Conservation (phyloP, 35 echinoderm and acorn worm genomes). For the Amphiura filiformis region DNA sequence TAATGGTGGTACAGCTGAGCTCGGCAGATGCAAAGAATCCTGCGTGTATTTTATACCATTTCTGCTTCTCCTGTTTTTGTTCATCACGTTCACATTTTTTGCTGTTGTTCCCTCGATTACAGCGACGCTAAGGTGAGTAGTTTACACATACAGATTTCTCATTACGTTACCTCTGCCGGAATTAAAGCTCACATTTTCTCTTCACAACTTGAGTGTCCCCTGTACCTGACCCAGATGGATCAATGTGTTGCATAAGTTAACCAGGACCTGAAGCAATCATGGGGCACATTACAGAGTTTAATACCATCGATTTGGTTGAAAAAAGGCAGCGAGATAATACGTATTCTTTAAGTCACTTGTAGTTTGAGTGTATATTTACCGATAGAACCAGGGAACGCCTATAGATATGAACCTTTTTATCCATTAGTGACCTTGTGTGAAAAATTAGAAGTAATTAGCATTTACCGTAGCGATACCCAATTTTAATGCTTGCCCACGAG, state of each 20-base stretch:
- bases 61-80: constrained; percentile 25
- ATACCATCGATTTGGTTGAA: too few species aligned
- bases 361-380: too few species aligned
- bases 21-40: constrained; percentile 43
- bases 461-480: too few species aligned
- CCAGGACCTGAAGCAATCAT: neutral
- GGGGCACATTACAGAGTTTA: too few species aligned
- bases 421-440: too few species aligned
- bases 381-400: too few species aligned
- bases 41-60: constrained; percentile 42
- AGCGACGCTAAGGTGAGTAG: constrained; percentile 68
- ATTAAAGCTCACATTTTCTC: neutral
- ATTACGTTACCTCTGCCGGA: neutral
- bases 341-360: too few species aligned
- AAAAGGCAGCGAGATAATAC: too few species aligned
- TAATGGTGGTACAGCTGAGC: constrained; percentile 13
- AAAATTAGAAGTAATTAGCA: too few species aligned
- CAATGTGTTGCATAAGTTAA: neutral
- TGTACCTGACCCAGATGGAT: neutral
- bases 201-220: neutral
- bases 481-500: too few species aligned
- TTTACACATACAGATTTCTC: too few species aligned
- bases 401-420: too few species aligned
- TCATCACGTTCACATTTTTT: constrained; percentile 61
- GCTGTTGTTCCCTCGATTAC: constrained; percentile 67